phyloP scores from a whole-genome alignment of 2,113 vertebrate genomes.

The Gopherus evgoodei region DNA sequence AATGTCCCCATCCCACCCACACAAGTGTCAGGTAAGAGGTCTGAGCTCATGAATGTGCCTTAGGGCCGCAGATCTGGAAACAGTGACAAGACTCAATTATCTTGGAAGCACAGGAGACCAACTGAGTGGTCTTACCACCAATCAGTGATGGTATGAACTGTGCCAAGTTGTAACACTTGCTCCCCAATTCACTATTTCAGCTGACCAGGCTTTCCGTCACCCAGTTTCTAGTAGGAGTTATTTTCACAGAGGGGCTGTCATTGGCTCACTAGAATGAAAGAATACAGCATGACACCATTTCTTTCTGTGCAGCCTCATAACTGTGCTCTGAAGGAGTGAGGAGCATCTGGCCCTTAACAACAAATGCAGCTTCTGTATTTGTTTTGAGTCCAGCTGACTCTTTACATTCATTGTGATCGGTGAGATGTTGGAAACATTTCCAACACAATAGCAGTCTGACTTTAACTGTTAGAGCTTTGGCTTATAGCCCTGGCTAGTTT shows the following conservation, averaged over 20 bases:
- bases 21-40: neutral
- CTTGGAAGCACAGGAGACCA: neutral
- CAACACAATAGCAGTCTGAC: neutral
- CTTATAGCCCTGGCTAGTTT: neutral
- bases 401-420: slow-evolving; percentile 8
- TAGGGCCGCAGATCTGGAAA: neutral
- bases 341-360: slow-evolving; percentile 5
- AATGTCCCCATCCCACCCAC: neutral
- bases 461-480: neutral
- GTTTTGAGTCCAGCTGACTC: slow-evolving; percentile 14
- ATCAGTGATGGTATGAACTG: neutral
- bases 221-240: rapidly evolving
- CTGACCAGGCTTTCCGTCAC: rapidly evolving
- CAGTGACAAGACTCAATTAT: rapidly evolving
- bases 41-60: neutral
- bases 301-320: neutral
- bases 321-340: neutral
- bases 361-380: neutral
- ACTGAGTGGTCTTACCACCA: neutral
- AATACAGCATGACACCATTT: neutral
- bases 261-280: neutral
- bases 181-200: neutral
- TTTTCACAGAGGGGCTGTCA: neutral
- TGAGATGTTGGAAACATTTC: neutral
- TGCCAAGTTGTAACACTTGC: neutral